These are phyloP conservation scores for Prionchulus punctatus DNA, from an alignment of 2,888 invertebrate genomes.

Conservation along the genomic window DNA sequence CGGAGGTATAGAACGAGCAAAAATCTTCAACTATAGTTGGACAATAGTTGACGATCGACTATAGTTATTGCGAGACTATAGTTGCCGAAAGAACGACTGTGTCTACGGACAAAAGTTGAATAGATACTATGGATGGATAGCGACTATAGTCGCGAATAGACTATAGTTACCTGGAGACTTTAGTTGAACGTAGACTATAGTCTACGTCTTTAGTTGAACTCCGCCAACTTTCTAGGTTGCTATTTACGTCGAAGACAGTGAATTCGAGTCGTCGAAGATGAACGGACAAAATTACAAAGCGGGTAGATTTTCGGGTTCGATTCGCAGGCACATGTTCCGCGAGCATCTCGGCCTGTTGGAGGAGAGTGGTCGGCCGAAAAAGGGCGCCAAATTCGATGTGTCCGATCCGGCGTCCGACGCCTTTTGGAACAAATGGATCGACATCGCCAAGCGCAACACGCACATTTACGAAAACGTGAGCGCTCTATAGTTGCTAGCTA, in stretches of 20 bases:
- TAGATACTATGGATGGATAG: too few relatives aligned
- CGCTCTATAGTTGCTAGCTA: too few relatives aligned
- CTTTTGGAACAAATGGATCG: not conserved
- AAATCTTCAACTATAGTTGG: too few relatives aligned
- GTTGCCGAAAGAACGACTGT: too few relatives aligned
- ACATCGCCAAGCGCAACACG: not conserved
- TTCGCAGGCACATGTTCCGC: slow-evolving; percentile 64
- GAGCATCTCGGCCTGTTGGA: slow-evolving; percentile 66
- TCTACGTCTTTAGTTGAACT: not conserved
- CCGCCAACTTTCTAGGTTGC: slow-evolving; percentile 19
- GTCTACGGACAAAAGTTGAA: too few relatives aligned
- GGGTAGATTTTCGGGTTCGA: slow-evolving; percentile 66
- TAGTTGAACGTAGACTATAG: not conserved
- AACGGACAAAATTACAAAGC: slow-evolving; percentile 61
- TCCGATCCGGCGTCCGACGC: not conserved
- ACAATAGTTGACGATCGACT: too few relatives aligned
- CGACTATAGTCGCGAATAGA: too few relatives aligned
- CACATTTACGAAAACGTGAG: slow-evolving; percentile 1
- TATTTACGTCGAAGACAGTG: slow-evolving; percentile 58
- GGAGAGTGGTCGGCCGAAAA: not conserved
- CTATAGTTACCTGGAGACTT: too few relatives aligned
- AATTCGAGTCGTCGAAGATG: slow-evolving; percentile 53
- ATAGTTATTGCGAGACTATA: too few relatives aligned
- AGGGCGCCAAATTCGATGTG: not conserved
- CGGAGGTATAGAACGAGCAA: too few relatives aligned